These are phyloP conservation scores for Leptinotarsa peninsularis DNA, from an alignment of 2,888 invertebrate genomes.

Conservation along the genomic window DNA sequence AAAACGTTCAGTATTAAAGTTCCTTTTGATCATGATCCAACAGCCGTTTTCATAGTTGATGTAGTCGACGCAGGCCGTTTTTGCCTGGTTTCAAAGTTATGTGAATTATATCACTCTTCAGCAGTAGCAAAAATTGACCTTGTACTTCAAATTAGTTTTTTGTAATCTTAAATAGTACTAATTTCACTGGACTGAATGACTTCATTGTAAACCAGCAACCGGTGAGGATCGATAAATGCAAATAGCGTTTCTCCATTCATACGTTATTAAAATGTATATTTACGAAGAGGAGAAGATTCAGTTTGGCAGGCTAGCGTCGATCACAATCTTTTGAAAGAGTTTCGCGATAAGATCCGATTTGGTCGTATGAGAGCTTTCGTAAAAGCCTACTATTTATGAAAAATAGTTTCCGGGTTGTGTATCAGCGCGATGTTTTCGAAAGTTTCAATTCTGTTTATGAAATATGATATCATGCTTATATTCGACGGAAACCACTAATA, in stretches of 20 bases:
- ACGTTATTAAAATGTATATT: conserved; percentile 17
- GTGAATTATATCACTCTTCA: too few species aligned
- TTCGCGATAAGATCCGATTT: conserved; percentile 11
- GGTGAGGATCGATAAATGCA: conserved; percentile 25
- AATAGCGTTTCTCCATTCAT: conserved; percentile 22
- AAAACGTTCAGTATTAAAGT: too few species aligned
- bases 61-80: too few species aligned
- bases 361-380: conserved; percentile 16
- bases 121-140: too few species aligned
- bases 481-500: not conserved
- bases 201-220: conserved; percentile 22
- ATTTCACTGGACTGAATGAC: not conserved
- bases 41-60: too few species aligned
- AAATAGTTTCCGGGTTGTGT: not conserved
- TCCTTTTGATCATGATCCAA: too few species aligned
- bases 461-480: not conserved
- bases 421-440: not conserved
- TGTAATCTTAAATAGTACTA: not conserved
- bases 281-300: conserved; percentile 8
- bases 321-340: conserved; percentile 19
- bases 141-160: too few species aligned
- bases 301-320: conserved; percentile 20
- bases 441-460: not conserved
- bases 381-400: conserved; percentile 9
- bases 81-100: too few species aligned